A percentile compares a stretch with the other conserved stretches of the same genome.
These are phyloP conservation scores for Helicoverpa zea DNA, from an alignment of 1,140 invertebrate species.

Conservation along the genomic window DNA sequence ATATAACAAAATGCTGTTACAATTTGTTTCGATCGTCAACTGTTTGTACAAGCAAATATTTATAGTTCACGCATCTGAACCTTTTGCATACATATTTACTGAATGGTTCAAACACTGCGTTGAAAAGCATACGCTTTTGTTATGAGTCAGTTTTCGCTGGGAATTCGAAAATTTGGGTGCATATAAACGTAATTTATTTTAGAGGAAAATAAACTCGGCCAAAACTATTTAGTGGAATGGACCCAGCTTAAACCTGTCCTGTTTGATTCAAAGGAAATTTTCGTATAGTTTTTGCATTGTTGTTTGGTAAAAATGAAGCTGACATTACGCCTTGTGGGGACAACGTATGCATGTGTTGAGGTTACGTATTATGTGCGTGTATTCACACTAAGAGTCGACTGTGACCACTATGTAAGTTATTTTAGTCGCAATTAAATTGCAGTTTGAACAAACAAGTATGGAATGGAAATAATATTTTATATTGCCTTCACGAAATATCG, in stretches of 20 bases:
- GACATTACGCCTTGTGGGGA: too few relatives aligned
- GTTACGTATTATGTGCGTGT: too few relatives aligned
- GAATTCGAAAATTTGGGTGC: conserved; percentile 21
- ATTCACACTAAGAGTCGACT: too few relatives aligned
- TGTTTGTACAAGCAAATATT: not conserved
- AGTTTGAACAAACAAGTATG: too few relatives aligned
- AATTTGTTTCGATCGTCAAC: too few relatives aligned
- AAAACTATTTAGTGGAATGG: conserved; percentile 9
- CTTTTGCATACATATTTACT: not conserved
- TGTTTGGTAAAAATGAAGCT: not conserved
- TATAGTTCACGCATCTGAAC: not conserved
- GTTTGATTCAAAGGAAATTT: conserved; percentile 14
- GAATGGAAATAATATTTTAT: too few relatives aligned
- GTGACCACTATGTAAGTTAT: too few relatives aligned
- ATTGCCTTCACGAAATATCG: too few relatives aligned
- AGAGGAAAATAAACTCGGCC: conserved; percentile 21
- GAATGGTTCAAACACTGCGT: not conserved
- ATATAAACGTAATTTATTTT: conserved; percentile 38
- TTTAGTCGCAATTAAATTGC: too few relatives aligned
- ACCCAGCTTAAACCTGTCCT: conserved; percentile 7
- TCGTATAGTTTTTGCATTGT: not conserved
- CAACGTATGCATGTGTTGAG: too few relatives aligned
- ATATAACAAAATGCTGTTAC: too few relatives aligned
- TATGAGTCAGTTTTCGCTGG: conserved; percentile 36
- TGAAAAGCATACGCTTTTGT: conserved; percentile 37